Percentiles rank a stretch among this genome's conserved stretches.
Evolutionary conservation across 2,888 invertebrate species (phyloP).

Genomic region (Syrista parreyssii): DNA sequence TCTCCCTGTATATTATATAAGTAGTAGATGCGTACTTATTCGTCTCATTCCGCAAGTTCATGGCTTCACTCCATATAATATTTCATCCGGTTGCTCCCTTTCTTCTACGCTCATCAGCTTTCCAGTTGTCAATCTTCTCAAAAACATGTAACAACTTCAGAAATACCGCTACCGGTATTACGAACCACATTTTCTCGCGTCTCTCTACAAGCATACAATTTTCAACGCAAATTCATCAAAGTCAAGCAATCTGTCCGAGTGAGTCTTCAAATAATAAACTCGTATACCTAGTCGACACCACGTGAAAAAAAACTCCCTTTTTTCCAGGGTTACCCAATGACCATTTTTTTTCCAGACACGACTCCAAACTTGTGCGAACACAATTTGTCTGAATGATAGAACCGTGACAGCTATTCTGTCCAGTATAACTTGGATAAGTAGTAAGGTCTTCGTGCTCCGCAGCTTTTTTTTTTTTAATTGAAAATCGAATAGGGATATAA

Average conservation of each 20-base stretch:
- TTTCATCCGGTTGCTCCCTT: too few species aligned
- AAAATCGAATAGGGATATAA: not conserved
- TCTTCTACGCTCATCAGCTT: not conserved
- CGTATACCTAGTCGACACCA: not conserved
- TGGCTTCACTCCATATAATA: too few species aligned
- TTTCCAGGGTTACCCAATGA: not conserved
- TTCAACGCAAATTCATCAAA: slow-evolving; percentile 47
- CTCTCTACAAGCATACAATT: slow-evolving; percentile 21
- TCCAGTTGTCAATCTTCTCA: not conserved
- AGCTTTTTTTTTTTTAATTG: not conserved
- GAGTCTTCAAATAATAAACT: not conserved
- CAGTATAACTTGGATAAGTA: not conserved
- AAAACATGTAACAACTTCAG: not conserved
- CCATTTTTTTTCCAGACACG: not conserved
- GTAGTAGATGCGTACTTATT: too few species aligned
- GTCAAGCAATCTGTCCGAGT: slow-evolving; percentile 22
- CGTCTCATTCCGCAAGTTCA: too few species aligned
- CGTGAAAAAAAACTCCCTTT: not conserved
- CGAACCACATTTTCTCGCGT: not conserved
- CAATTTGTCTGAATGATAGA: not conserved
- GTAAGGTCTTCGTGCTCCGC: not conserved
- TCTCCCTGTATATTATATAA: too few species aligned
- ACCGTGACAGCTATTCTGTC: not conserved
- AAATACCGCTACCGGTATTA: not conserved
- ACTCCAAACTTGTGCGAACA: not conserved